These are phyloP conservation scores for Spinus pinus DNA, from an alignment of 2,797 vertebrate species.

Conservation along the genomic window DNA sequence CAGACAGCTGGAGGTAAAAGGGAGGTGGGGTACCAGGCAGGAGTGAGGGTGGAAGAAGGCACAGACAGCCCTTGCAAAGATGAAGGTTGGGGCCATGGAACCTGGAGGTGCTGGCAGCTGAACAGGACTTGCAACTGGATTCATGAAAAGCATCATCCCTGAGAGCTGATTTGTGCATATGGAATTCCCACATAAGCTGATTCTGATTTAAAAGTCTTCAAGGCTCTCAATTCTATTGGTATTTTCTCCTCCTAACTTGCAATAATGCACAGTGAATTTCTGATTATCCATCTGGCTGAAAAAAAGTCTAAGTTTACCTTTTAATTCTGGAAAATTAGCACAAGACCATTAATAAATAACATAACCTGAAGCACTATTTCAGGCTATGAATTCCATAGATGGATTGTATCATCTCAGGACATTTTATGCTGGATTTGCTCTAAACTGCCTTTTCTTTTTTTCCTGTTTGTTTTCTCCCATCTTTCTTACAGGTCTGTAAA, in stretches of 20 bases:
- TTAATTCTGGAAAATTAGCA: not conserved
- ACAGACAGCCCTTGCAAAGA: accelerated
- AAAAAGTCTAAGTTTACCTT: not conserved
- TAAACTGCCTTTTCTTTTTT: not conserved
- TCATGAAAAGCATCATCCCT: not conserved
- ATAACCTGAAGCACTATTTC: not conserved
- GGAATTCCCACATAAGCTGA: not conserved
- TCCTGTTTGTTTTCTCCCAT: not conserved
- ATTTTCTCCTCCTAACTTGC: not conserved
- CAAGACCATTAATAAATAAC: not conserved
- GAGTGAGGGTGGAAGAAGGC: not conserved
- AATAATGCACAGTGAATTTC: not conserved
- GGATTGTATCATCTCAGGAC: not conserved
- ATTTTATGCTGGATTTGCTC: not conserved
- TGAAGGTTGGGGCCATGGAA: not conserved
- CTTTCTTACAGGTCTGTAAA: not conserved
- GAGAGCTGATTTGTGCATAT: not conserved
- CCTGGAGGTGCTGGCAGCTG: not conserved
- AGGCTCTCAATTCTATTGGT: not conserved
- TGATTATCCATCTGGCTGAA: not conserved
- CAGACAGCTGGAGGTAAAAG: not conserved
- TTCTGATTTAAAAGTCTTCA: not conserved
- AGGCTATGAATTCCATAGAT: not conserved
- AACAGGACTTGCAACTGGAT: not conserved
- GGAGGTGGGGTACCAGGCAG: not conserved